Conservation (phyloP, 2,797 vertebrate species). For the Picus viridis region DNA sequence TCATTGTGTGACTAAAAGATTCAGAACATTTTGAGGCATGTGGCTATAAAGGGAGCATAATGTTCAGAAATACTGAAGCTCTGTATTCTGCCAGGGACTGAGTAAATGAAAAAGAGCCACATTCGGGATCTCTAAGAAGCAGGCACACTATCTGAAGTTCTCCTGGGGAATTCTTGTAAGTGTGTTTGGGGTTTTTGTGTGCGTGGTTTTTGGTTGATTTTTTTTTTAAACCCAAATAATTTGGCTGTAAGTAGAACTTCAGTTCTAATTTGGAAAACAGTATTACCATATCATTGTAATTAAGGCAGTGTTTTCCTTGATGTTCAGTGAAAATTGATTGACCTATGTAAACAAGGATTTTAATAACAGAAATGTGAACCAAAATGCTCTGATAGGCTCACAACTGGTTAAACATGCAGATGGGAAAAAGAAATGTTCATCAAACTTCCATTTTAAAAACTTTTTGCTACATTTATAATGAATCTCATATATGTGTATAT, state of each 20-base stretch:
- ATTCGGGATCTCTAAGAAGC: not conserved
- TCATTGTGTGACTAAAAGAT: not conserved
- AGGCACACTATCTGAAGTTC: not conserved
- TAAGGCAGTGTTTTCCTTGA: not conserved
- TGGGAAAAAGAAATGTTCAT: not conserved
- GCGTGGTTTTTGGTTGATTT: too few species aligned
- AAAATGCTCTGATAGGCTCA: not conserved
- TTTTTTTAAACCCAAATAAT: not conserved
- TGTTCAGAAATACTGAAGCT: not conserved
- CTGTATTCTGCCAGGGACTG: not conserved
- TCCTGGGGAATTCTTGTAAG: not conserved
- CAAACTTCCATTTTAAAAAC: not conserved
- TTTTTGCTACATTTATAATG: not conserved
- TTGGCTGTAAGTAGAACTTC: not conserved
- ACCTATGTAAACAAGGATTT: not conserved
- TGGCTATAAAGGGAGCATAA: not conserved
- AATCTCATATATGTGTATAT: too few species aligned
- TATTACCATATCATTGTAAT: not conserved
- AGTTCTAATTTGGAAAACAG: not conserved
- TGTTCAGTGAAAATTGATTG: not conserved
- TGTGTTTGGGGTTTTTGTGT: too few species aligned
- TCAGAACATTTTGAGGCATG: not conserved
- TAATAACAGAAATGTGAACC: not conserved
- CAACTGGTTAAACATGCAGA: not conserved
- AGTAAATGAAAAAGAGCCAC: not conserved